Conservation (phyloP, 2,797 vertebrate species). For the Propithecus perrieri region DNA sequence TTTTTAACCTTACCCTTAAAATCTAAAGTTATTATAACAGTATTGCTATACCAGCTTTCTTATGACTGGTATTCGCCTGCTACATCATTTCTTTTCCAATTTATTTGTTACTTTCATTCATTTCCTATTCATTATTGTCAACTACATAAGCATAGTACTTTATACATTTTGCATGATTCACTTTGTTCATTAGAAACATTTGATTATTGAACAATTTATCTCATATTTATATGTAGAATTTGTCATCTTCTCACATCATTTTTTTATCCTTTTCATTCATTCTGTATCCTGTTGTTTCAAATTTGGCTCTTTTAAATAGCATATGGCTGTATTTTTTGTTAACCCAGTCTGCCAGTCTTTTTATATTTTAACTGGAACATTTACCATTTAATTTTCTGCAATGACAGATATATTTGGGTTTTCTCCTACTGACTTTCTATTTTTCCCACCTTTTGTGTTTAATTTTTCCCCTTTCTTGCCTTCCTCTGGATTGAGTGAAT, state of each 20-base stretch:
- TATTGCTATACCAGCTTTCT: background rate
- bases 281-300: background rate
- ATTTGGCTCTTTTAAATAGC: slow-evolving; percentile 13
- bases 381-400: background rate
- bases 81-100: background rate
- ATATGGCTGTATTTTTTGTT: background rate
- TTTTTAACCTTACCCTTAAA: background rate
- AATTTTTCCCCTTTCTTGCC: background rate
- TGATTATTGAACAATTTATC: background rate
- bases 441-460: background rate
- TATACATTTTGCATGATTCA: background rate
- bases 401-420: background rate
- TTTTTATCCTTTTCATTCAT: background rate
- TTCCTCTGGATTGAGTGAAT: background rate
- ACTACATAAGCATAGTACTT: background rate
- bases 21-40: background rate
- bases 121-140: background rate
- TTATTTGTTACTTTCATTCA: background rate
- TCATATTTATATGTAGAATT: background rate
- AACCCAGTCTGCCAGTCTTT: background rate
- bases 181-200: background rate
- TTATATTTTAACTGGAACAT: background rate
- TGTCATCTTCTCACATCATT: background rate
- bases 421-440: background rate
- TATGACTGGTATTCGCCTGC: background rate